These are phyloP conservation scores for Matsumurasca onukii DNA, from an alignment of 1,140 invertebrate genomes.

Conservation along the genomic window DNA sequence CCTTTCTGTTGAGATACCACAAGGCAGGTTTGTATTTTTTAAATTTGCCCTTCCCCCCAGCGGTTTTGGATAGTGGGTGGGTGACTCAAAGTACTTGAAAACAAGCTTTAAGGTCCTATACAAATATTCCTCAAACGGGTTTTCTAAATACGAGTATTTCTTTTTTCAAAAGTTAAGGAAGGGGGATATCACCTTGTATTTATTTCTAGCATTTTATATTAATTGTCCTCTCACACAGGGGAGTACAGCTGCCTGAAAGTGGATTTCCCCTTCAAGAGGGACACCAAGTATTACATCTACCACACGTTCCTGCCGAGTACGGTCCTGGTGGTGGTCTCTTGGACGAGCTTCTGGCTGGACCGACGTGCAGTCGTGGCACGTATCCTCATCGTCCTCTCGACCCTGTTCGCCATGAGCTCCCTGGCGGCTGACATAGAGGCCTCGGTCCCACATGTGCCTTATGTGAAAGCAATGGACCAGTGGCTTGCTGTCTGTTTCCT, in stretches of 20 bases:
- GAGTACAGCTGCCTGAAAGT: constrained; percentile 14
- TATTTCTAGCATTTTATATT: background rate
- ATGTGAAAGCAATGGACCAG: constrained; percentile 13
- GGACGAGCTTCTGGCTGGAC: constrained; percentile 13
- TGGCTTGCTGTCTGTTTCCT: background rate
- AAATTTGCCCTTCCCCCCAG: background rate
- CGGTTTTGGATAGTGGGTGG: background rate
- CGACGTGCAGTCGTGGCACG: background rate
- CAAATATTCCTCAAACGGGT: no score
- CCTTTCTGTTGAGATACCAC: no score
- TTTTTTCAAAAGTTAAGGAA: no score
- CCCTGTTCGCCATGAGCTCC: constrained; percentile 18
- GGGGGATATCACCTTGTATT: background rate
- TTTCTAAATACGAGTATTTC: no score
- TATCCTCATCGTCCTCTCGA: constrained; percentile 9
- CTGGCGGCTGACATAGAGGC: constrained; percentile 6
- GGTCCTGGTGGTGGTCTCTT: constrained; percentile 12
- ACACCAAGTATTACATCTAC: constrained; percentile 1
- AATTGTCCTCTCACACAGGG: background rate
- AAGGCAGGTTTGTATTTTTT: no score
- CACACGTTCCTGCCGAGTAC: constrained; percentile 14
- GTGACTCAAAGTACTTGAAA: background rate
- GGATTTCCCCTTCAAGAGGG: background rate
- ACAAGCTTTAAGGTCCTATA: background rate
- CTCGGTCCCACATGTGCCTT: constrained; percentile 2